Evolutionary conservation across 2,888 invertebrate species (phyloP), one percentile per base, ranked within the genome.

Genomic region (Lochmaea capreae): DNA sequence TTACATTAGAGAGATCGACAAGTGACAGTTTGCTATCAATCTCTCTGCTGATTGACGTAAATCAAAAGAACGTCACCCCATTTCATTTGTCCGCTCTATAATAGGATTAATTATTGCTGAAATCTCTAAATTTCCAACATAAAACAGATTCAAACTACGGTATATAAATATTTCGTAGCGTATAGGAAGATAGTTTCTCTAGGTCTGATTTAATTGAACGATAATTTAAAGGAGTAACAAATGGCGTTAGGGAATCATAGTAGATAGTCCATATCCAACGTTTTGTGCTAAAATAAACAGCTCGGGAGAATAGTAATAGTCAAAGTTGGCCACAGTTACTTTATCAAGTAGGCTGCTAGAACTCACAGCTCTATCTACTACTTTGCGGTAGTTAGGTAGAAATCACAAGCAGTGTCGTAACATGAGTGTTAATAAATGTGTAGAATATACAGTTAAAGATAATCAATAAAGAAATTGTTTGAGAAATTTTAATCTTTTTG

Each of bases 251-350:
- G 65, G 70, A 39, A 71, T 68, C 74, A 61, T 71, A 65, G 73
- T 75, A 65, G 73, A 75, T 75, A 74, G 78, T 74, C 76, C 76
- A 33, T 72, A 73, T 75, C 75, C 77, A 73, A 65, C 58, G 71
- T 63, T 63, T 71, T 61, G 73, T 63, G 71, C 73, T 54, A 77
- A 83, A 85, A 86, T 83, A 85, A 85, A 86, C 85, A 84, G 85
- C 83, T 81, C 85, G 83, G 85, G 86, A 85, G 84, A 74, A 82
- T 79, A 80, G 84, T 86, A 86, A 86, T 86, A 85, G 86, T 81
- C 81, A 83, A 87, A 87, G 86, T 87, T 87, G 81, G 84, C 86
- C 86, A 84, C 86, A 85, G 85, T 86, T 86, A 84, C 84, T 86
- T 85, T 85, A 86, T 85, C 85, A 85, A 85, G 82, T 81, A 82